phyloP scores from a whole-genome alignment of 2,113 vertebrate genomes.

The Nymphicus hollandicus region DNA sequence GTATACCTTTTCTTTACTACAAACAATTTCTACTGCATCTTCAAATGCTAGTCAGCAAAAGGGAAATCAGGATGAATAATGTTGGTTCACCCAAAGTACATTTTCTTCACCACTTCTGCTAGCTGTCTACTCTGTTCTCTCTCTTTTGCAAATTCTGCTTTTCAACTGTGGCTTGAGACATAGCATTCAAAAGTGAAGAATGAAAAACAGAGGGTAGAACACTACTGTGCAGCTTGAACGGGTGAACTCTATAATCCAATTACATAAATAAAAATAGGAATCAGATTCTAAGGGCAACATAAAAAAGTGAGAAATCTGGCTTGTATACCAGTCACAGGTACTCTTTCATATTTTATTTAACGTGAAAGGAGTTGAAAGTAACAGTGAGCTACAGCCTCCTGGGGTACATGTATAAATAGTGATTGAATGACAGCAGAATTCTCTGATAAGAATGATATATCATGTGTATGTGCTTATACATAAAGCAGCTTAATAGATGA shows the following conservation, averaged over 20 bases:
- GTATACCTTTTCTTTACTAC: background rate
- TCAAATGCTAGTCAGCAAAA: background rate
- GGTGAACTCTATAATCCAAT: background rate
- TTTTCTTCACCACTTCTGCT: background rate
- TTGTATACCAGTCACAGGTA: background rate
- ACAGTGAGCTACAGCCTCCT: background rate
- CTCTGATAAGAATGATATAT: background rate
- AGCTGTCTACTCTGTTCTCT: background rate
- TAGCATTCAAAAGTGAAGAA: background rate
- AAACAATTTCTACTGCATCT: background rate
- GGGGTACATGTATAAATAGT: background rate
- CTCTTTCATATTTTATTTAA: background rate
- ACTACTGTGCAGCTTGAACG: background rate
- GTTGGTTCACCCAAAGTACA: background rate
- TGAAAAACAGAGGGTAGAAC: background rate
- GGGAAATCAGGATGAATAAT: background rate
- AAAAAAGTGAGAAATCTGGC: background rate
- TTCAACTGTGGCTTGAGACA: background rate
- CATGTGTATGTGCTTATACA: background rate
- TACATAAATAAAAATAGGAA: background rate
- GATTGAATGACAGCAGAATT: background rate
- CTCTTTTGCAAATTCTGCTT: background rate
- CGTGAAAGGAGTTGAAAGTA: background rate
- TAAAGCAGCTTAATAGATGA: background rate
- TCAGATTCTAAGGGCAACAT: background rate